Percentiles rank a stretch among this genome's conserved stretches.
Evolutionary conservation across 2,113 vertebrate species (phyloP).

Genomic region (Gymnogyps californianus): DNA sequence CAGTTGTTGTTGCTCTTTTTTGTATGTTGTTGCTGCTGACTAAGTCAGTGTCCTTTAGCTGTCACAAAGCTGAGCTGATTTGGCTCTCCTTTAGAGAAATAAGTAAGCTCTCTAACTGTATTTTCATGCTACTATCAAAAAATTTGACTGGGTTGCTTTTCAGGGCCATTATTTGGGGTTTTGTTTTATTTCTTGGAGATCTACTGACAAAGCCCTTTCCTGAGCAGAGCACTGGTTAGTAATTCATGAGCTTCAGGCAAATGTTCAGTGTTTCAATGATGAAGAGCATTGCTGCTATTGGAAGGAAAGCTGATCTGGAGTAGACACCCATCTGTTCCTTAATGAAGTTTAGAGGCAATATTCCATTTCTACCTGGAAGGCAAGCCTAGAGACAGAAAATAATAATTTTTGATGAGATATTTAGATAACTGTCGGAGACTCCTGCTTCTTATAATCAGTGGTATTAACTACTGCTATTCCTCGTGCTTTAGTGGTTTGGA

Average conservation of each 20-base stretch:
- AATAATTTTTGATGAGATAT: slow-evolving; percentile 43
- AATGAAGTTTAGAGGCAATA: slow-evolving; percentile 42
- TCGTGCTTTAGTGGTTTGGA: slow-evolving; percentile 35
- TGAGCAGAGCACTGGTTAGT: neutral
- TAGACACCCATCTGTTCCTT: slow-evolving; percentile 46
- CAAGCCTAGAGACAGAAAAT: slow-evolving; percentile 42
- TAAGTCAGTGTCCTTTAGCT: neutral
- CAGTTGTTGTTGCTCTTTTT: neutral
- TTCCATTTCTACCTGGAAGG: slow-evolving; percentile 52
- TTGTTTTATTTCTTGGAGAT: neutral
- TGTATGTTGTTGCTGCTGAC: neutral
- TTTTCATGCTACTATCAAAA: neutral
- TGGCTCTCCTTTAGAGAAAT: neutral
- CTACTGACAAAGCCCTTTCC: neutral
- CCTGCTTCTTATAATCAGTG: slow-evolving; percentile 14
- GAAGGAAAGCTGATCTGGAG: slow-evolving; percentile 15
- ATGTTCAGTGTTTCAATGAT: neutral
- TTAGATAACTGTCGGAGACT: slow-evolving; percentile 47
- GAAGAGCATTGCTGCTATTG: neutral
- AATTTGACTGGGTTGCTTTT: neutral
- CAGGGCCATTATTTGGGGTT: neutral
- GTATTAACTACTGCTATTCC: neutral
- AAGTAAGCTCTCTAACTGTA: neutral
- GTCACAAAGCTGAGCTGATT: neutral
- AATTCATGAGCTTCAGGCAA: slow-evolving; percentile 17